Evolutionary conservation across 1,140 invertebrate species (phyloP).

Genomic region (Zaprionus vittiger): DNA sequence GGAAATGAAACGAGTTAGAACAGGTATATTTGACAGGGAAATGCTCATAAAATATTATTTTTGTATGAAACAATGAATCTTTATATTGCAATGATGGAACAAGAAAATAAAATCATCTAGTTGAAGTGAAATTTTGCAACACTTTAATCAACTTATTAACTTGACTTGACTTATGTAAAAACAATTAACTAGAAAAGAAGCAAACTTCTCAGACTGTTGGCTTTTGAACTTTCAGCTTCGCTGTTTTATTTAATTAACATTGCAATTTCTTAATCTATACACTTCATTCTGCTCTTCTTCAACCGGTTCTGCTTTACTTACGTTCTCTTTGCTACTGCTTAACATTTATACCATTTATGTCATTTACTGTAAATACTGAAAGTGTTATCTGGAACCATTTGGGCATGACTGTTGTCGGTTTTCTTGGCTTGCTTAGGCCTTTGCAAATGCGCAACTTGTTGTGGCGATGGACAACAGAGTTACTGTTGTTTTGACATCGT

Average conservation of each 20-base stretch:
- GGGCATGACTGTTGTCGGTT: neutral
- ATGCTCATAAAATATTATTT: neutral
- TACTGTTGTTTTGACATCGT: neutral
- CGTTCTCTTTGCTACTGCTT: neutral
- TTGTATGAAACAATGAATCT: neutral
- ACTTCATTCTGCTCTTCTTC: neutral
- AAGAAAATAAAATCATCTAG: neutral
- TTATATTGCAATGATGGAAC: neutral
- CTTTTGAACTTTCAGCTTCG: neutral
- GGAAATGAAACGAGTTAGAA: neutral
- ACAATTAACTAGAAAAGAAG: neutral
- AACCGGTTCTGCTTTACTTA: neutral
- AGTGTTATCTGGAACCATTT: slow-evolving; percentile 4
- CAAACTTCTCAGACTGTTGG: neutral
- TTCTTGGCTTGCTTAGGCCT: too few relatives aligned
- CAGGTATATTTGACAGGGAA: neutral
- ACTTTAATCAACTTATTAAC: neutral
- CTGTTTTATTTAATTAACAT: slow-evolving; percentile 3
- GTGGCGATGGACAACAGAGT: neutral
- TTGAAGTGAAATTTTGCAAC: neutral
- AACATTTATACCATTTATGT: neutral
- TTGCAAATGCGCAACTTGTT: neutral
- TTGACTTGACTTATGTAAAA: neutral
- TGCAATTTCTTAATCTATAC: neutral
- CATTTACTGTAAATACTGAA: slow-evolving; percentile 9